A percentile compares a stretch with the other conserved stretches of the same genome.
These are phyloP conservation scores for Arothron firmamentum DNA, from an alignment of 2,113 vertebrate genomes.

Conservation along the genomic window DNA sequence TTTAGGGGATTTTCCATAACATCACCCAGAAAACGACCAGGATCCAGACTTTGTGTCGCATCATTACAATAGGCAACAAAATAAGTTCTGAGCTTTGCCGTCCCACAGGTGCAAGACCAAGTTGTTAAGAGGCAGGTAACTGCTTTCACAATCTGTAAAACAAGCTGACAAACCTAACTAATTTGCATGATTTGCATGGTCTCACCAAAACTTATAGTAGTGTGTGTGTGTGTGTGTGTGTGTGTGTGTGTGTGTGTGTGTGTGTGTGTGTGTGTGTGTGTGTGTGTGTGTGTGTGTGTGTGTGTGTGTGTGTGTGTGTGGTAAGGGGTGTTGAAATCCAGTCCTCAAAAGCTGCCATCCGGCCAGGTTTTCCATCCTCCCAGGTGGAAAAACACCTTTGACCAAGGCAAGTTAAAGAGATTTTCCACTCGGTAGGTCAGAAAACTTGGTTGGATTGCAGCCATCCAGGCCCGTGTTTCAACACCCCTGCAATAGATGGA, in stretches of 20 bases:
- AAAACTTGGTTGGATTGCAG: too few relatives aligned
- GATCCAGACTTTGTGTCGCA: background rate
- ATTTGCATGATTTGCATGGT: slow-evolving; percentile 18
- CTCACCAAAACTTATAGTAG: slow-evolving; percentile 3
- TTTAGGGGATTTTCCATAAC: background rate
- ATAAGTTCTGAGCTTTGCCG: slow-evolving; percentile 18
- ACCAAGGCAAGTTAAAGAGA: too few relatives aligned
- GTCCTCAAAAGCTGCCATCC: too few relatives aligned
- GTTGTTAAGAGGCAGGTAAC: slow-evolving; percentile 72
- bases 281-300: background rate
- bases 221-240: background rate
- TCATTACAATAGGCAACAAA: background rate
- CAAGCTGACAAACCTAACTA: slow-evolving; percentile 17
- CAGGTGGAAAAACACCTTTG: too few relatives aligned
- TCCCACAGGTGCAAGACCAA: slow-evolving; percentile 70
- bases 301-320: too few relatives aligned
- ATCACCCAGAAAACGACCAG: background rate
- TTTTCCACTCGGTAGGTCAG: too few relatives aligned
- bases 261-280: background rate
- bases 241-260: too few relatives aligned
- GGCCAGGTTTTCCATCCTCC: too few relatives aligned
- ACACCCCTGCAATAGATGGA: slow-evolving; percentile 6
- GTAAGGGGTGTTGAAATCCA: too few relatives aligned
- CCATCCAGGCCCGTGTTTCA: too few relatives aligned
- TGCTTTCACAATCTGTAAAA: slow-evolving; percentile 17